These are phyloP conservation scores for Drosophila maculinotata DNA, from an alignment of 2,888 invertebrate species.

Conservation along the genomic window DNA sequence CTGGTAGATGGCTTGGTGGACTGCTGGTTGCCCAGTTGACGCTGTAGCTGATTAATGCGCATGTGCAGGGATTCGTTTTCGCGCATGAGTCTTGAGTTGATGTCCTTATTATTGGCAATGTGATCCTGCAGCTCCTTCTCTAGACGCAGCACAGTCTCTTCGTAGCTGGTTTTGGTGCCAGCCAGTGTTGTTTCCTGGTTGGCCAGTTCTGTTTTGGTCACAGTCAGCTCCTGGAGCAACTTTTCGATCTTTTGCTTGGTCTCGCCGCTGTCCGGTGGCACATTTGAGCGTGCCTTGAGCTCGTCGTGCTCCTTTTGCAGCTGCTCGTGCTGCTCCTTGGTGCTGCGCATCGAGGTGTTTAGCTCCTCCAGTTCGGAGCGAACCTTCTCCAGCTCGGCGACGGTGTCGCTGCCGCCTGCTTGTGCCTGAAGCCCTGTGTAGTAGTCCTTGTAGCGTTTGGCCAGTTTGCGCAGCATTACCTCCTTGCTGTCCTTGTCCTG, in stretches of 20 bases:
- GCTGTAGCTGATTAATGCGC: conserved; percentile 89
- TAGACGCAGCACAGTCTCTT: conserved; percentile 88
- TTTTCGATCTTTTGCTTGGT: conserved; percentile 86
- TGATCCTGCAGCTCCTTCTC: conserved; percentile 90
- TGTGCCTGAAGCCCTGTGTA: conserved; percentile 89
- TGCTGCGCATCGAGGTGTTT: conserved; percentile 82
- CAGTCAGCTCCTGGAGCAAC: conserved; percentile 86
- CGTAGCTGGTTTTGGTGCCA: conserved; percentile 89
- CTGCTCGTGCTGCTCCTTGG: conserved; percentile 60
- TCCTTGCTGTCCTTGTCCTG: conserved; percentile 90
- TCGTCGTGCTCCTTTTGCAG: conserved; percentile 87
- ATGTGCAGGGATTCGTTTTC: conserved; percentile 91
- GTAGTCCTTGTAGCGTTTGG: conserved; percentile 95
- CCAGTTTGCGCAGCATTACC: conserved; percentile 93
- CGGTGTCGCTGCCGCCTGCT: conserved; percentile 69
- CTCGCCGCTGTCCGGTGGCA: conserved; percentile 88
- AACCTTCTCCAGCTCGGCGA: conserved; percentile 85
- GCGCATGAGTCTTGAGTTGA: conserved; percentile 86
- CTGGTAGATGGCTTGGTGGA: conserved; percentile 90
- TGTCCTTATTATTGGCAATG: conserved; percentile 87
- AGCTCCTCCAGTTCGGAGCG: conserved; percentile 86
- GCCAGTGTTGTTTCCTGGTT: conserved; percentile 87
- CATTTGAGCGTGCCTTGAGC: conserved; percentile 88
- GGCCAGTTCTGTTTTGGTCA: conserved; percentile 85
- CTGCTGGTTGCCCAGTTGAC: conserved; percentile 88